These are phyloP conservation scores for Desmodus rotundus DNA, from an alignment of 2,113 vertebrate species.

Conservation along the genomic window DNA sequence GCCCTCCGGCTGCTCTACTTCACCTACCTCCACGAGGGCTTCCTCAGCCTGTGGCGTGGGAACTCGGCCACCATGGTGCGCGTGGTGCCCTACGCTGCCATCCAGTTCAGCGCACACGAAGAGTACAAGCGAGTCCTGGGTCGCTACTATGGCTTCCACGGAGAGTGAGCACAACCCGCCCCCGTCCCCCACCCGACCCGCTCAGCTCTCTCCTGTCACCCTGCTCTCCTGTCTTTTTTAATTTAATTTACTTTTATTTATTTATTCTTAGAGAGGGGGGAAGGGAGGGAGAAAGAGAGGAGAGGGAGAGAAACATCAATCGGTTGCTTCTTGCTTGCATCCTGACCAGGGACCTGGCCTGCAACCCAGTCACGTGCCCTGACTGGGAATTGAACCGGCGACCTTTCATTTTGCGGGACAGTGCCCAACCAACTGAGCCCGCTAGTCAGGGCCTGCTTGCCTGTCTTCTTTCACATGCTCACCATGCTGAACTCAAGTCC, in stretches of 20 bases:
- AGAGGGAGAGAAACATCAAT: no score
- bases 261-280: no score
- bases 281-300: no score
- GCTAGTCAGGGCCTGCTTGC: background rate
- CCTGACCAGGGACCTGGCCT: no score
- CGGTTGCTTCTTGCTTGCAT: no score
- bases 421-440: no score
- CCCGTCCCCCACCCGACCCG: background rate
- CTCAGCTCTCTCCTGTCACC: accelerated
- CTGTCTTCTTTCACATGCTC: background rate
- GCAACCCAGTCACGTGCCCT: no score
- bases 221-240: background rate
- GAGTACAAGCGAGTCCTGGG: slow-evolving; percentile 94
- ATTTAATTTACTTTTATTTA: no score
- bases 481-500: background rate
- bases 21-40: slow-evolving; percentile 94
- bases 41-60: slow-evolving; percentile 95
- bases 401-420: no score
- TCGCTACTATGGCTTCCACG: slow-evolving; percentile 91
- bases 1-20: slow-evolving; percentile 94
- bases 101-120: slow-evolving; percentile 97
- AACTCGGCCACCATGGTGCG: slow-evolving; percentile 99
- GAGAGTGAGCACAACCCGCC: slow-evolving; percentile 92
- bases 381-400: no score
- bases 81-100: slow-evolving; percentile 95